Base-by-base conservation (phyloP, 2,797 vertebrate genomes). In the Anguilla marmorata region DNA sequence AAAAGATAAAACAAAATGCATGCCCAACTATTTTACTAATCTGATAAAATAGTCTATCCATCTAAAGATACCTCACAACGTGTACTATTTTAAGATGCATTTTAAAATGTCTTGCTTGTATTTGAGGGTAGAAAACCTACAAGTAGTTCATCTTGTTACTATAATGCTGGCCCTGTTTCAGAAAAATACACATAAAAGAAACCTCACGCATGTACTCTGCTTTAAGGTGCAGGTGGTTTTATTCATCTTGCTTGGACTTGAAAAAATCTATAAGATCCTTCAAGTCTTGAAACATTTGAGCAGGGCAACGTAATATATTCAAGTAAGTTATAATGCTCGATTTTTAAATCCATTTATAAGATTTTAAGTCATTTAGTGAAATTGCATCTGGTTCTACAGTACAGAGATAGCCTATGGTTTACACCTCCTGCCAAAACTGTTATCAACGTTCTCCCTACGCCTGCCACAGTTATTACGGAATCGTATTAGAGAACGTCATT, bases 401-500 rank as follows among this genome's bases (percentile, higher is more conserved):
- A 14, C 54, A 56, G 54, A 56, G 14, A 56, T 16, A 56, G 50
- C 50, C 1, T 56, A n/a, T 24, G n/a, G 1, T 16, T 30, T n/a
- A 50, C 45, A 7, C 41, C 21, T 21, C 79, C 21, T 24, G 41
- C 41, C 45, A 24, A 19, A 7, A 48, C 0, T 2, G 60, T 33
- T 52, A 84, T 56, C 66, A 80, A 45, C 50, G 27, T 37, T 74
- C 33, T n/a, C 80, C 63, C 37, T 84, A 3, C 27, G 58, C 11
- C 52, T 21, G 56, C 60, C 56, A 85, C 16, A 30, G 74, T 33
- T 84, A 52, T 24, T 87, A 63, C 84, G 86, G 86, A 86, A 72
- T 84, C 79, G 83, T 90, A 85, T 92, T 92, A 88, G 90, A 33
- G 66, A 66, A 94, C 96, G 96, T 97, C 95, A 96, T 91, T 96